A percentile compares a stretch with the other conserved stretches of the same genome.
Evolutionary conservation across 2,888 invertebrate genomes (phyloP).

Genomic region (Poecilobothrus nobilitatus): DNA sequence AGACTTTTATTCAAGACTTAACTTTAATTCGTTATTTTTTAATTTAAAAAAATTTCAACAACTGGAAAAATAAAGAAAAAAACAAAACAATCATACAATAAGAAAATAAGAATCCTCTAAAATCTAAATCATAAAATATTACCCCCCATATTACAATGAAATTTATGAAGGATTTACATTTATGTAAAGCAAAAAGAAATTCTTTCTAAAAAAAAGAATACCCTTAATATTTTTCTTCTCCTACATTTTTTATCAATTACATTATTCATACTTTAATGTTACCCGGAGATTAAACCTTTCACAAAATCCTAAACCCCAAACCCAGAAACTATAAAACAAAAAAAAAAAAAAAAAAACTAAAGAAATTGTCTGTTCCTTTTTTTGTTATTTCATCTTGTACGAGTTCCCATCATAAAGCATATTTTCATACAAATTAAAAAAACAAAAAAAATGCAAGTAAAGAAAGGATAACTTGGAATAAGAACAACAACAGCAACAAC

Average conservation of each 20-base stretch:
- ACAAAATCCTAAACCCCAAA: not conserved
- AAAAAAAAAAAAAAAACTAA: not conserved
- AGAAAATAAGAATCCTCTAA: not conserved
- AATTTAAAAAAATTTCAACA: no score
- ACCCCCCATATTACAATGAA: not conserved
- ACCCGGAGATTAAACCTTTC: slow-evolving; percentile 3
- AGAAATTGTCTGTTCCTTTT: no score
- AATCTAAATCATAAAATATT: not conserved
- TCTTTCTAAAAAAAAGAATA: not conserved
- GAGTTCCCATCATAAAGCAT: not conserved
- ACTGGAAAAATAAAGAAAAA: no score
- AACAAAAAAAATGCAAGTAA: not conserved
- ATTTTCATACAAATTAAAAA: not conserved
- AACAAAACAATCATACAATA: not conserved
- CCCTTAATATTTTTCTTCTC: not conserved
- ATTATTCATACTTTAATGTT: slow-evolving; percentile 3
- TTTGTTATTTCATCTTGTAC: no score
- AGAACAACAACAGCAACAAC: no score
- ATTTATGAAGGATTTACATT: not conserved
- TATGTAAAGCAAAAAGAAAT: no score
- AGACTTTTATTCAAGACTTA: no score
- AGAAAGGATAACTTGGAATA: no score
- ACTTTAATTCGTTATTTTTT: no score
- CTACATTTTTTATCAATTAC: slow-evolving; percentile 3
- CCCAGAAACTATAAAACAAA: not conserved